Evolutionary conservation across 2,113 vertebrate genomes (phyloP).

Genomic region (Pelmatolapia mariae): DNA sequence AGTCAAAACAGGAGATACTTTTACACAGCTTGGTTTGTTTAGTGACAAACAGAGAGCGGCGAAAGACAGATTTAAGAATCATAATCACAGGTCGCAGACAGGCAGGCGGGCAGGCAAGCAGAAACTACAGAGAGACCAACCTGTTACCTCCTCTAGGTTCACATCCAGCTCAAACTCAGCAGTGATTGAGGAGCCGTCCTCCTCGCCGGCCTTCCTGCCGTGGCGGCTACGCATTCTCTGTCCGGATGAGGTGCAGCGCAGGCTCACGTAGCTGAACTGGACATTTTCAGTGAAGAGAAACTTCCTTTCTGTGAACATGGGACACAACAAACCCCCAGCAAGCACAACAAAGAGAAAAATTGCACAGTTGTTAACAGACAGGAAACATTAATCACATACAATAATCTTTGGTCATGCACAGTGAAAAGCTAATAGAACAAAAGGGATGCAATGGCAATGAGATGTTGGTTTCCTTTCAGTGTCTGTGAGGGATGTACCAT

Average conservation of each 20-base stretch:
- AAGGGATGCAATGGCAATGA: neutral
- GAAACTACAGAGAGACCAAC: slow-evolving; percentile 83
- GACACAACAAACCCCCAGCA: neutral
- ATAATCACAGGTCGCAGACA: slow-evolving; percentile 15
- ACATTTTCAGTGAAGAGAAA: slow-evolving; percentile 85
- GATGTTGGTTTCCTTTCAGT: slow-evolving; percentile 1
- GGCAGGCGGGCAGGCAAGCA: slow-evolving; percentile 37
- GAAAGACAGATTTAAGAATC: slow-evolving; percentile 20
- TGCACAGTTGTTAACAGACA: neutral
- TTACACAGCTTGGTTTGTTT: slow-evolving; percentile 68
- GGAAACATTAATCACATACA: neutral
- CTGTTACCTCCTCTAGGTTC: slow-evolving; percentile 97
- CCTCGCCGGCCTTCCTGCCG: slow-evolving; percentile 73
- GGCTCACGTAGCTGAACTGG: slow-evolving; percentile 87
- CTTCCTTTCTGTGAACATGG: slow-evolving; percentile 82
- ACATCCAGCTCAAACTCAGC: slow-evolving; percentile 92
- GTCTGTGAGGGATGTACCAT: neutral
- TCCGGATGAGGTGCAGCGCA: slow-evolving; percentile 81
- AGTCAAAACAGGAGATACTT: slow-evolving; percentile 98
- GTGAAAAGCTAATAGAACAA: neutral
- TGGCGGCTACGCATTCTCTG: slow-evolving; percentile 75
- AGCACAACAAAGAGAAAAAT: neutral
- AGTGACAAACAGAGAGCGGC: slow-evolving; percentile 35
- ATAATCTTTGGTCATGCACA: neutral
- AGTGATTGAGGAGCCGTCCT: slow-evolving; percentile 83